Evolutionary conservation across 2,113 vertebrate species (phyloP), one percentile per base, ranked within the genome.

Genomic region (Grantiella picta): DNA sequence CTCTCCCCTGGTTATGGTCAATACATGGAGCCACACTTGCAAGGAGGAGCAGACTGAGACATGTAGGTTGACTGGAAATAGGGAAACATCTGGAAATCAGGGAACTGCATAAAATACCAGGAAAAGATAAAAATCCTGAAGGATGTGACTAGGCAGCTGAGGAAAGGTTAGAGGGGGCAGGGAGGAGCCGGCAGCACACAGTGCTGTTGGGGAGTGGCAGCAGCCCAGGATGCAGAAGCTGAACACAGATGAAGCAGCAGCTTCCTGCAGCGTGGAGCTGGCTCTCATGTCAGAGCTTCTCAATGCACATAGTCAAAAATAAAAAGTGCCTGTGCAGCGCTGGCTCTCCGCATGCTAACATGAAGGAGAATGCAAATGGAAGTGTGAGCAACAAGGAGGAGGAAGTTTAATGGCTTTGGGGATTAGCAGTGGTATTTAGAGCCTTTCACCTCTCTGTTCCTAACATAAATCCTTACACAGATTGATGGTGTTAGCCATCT

Each of bases 401-500:
- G 65, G 84, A 2, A 29, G 68, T 93, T 93, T 96, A 90, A 93
- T 93, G 90, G 90, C 93, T 94, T 81, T 92, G 76, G 69, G 90
- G 76, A 86, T 93, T 94, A 92, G 79, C 75, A 79, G 69, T 0
- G 2, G 76, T 64, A 83, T 86, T 92, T 92, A 89, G 60, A 93
- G 79, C 76, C 40, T 95, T 94, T 93, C 91, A 90, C 93, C 90
- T 95, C 82, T 82, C 79, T 83, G 52, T 90, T 94, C 52, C 85
- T 66, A 81, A 73, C 85, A 86, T 90, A 86, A 90, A 83, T 94
- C 85, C 93, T 93, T 78, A 66, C 61, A 42, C 52, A 81, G 76
- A 92, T 94, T 92, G 90, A 94, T 96, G 76, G 22, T 35, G 78
- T 90, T 89, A 78, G 72, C 94, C 71, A 94, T 93, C 90, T 93